phyloP scores from a whole-genome alignment of 2,797 vertebrate species.

The Pseudochirops cupreus region DNA sequence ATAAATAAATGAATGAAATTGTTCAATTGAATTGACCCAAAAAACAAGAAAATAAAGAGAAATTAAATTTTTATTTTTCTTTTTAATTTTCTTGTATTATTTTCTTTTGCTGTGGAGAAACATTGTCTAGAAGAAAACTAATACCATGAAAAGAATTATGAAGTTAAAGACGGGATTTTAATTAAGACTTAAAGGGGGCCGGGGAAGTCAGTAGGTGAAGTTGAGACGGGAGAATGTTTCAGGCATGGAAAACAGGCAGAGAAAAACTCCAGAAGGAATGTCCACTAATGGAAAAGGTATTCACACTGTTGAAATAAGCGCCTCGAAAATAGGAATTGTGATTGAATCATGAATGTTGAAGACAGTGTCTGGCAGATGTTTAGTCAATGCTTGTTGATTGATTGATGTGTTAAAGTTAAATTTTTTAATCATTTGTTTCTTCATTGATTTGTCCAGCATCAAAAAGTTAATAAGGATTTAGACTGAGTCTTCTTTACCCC shows the following conservation, averaged over 20 bases:
- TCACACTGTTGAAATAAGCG: background rate
- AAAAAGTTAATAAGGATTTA: background rate
- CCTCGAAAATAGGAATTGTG: background rate
- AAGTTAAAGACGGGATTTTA: background rate
- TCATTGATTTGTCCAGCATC: too few species aligned
- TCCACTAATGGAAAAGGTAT: background rate
- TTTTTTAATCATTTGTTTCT: background rate
- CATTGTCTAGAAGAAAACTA: background rate
- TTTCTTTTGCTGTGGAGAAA: background rate
- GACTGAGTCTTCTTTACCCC: background rate
- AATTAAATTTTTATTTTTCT: background rate
- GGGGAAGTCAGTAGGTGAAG: background rate
- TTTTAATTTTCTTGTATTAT: background rate
- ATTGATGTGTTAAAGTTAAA: background rate
- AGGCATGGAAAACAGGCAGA: background rate
- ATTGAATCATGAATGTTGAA: background rate
- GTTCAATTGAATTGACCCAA: too few species aligned
- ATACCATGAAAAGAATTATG: background rate
- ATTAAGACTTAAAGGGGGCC: background rate
- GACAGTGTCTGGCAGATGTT: background rate
- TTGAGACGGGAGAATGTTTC: background rate
- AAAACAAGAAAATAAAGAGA: background rate
- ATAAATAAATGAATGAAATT: background rate
- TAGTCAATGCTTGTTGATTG: background rate
- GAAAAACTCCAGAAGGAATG: background rate